Evolutionary conservation across 2,797 vertebrate genomes (phyloP).

Genomic region (Furcifer pardalis): DNA sequence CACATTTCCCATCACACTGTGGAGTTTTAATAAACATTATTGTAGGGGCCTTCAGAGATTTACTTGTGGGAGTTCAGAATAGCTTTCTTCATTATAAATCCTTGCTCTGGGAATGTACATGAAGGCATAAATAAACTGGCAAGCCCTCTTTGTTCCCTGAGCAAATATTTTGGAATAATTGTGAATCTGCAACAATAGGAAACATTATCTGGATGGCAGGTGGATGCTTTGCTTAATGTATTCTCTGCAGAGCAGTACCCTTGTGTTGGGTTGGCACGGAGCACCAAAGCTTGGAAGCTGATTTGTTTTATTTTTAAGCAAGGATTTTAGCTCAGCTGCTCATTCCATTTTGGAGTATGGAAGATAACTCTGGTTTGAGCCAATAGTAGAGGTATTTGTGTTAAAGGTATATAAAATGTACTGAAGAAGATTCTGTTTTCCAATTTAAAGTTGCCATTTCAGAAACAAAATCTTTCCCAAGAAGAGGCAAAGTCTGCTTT

Average conservation of each 20-base stretch:
- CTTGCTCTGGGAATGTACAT: constrained; percentile 5
- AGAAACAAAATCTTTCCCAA: no score
- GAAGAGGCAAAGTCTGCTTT: not conserved
- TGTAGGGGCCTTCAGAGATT: constrained; percentile 7
- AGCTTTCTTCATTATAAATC: constrained; percentile 24
- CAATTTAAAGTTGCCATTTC: not conserved
- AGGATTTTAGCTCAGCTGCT: not conserved
- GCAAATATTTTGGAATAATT: constrained; percentile 21
- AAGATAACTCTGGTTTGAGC: not conserved
- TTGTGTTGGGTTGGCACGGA: not conserved
- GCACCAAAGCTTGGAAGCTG: not conserved
- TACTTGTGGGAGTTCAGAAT: constrained; percentile 17
- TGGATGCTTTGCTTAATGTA: not conserved
- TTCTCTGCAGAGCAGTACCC: constrained; percentile 3
- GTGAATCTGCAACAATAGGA: constrained; percentile 12
- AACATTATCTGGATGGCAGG: not conserved
- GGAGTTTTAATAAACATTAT: constrained; percentile 24
- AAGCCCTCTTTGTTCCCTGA: constrained; percentile 8
- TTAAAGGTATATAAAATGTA: not conserved
- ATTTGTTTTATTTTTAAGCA: not conserved
- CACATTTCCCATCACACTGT: not conserved
- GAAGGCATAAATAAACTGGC: constrained; percentile 18
- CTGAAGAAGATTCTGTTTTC: not conserved
- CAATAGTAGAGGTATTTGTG: not conserved
- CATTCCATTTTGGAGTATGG: not conserved